Evolutionary conservation across 2,888 invertebrate species (phyloP), one percentile per base, ranked within the genome.

Genomic region (Idaea biselata): DNA sequence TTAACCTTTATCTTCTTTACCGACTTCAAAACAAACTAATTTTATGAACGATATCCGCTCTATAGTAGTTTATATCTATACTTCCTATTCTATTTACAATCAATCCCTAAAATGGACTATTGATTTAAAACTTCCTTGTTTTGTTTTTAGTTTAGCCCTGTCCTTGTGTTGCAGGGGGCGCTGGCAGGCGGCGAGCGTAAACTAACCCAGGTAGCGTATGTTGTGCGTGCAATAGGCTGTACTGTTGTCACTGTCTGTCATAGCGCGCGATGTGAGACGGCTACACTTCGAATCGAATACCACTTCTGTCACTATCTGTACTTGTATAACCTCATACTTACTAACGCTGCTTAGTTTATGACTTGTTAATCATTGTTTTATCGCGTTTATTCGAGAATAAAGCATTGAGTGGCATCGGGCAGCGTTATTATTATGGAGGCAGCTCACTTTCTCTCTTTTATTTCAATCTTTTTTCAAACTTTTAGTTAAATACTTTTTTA

Each of bases 161-260:
- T 44, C 44, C 44, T 44, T 93, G 88, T 93, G 91, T 93, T 93
- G 73, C 93, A 93, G 93, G 92, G 87, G 90, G 90, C 82, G 91
- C 76, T 75, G 79, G 83, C 79, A 79, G 91, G 78, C 87, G 89
- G 84, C 88, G 90, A 85, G 91, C 85, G 76, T 91, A 91, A 88
- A 86, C 87, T 86, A 84, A 86, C 76, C 66, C 89, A 91, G 91
- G 92, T 91, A 92, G 91, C 91, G 89, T 91, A 85, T 90, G 91
- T 90, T 93, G 93, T 93, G 92, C 93, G 93, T 93, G 91, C 89
- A 84, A 87, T 93, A 93, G 93, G 93, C 88, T 91, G 89, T 88
- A 89, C 86, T 93, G 91, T 91, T 89, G 88, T 91, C 90, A 91
- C 88, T 91, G 91, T 91, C 84, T 87, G 89, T 89, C 84, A 86